phyloP scores from a whole-genome alignment of 2,888 invertebrate species.

The Cheilosia scutellata region DNA sequence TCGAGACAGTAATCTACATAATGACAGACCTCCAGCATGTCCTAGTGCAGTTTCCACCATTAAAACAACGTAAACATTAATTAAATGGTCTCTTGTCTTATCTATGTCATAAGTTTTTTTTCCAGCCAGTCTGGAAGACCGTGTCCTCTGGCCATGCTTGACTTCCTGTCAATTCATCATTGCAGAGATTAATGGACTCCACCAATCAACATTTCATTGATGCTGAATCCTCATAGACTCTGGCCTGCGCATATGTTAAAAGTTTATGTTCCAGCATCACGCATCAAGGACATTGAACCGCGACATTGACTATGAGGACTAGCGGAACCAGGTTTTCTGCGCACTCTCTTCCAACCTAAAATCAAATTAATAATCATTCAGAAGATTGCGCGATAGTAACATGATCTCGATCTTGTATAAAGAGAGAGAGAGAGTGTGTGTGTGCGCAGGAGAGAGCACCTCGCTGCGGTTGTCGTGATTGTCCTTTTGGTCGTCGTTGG shows the following conservation, averaged over 20 bases:
- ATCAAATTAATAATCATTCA: conserved; percentile 74
- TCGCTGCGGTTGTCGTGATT: conserved; percentile 34
- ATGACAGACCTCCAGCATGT: conserved; percentile 53
- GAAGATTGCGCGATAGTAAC: conserved; percentile 71
- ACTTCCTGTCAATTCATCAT: conserved; percentile 69
- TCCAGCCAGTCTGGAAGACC: conserved; percentile 14
- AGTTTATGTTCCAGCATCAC: conserved; percentile 56
- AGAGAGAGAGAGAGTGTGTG: conserved; percentile 4
- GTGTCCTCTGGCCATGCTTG: conserved; percentile 12
- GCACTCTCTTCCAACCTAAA: conserved; percentile 48
- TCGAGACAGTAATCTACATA: conserved; percentile 56
- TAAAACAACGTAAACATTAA: conserved; percentile 53
- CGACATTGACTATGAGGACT: conserved; percentile 19
- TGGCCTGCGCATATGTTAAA: conserved; percentile 25
- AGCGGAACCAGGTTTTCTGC: background rate
- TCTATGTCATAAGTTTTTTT: conserved; percentile 58
- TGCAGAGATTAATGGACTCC: conserved; percentile 65
- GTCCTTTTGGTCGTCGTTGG: conserved; percentile 34
- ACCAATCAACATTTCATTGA: conserved; percentile 71
- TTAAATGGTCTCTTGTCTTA: conserved; percentile 45
- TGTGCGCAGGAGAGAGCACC: background rate
- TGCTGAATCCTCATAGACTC: conserved; percentile 21
- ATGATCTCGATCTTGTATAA: conserved; percentile 71
- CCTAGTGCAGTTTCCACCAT: conserved; percentile 48
- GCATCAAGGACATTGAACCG: conserved; percentile 72